Conservation (phyloP, 2,113 vertebrate species). For the Oreochromis aureus region DNA sequence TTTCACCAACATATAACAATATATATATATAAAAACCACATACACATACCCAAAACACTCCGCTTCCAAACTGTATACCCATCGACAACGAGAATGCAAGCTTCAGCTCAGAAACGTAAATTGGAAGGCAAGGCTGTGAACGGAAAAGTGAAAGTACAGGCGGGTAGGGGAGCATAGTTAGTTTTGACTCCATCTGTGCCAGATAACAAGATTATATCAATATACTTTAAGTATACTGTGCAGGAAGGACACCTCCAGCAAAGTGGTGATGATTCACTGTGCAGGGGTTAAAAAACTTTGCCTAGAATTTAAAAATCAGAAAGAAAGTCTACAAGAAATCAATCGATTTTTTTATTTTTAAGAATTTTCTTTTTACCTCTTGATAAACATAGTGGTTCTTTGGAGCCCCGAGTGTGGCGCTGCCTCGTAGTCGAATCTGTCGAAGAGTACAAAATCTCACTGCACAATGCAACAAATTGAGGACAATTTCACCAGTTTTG, state of each 20-base stretch:
- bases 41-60: conserved; percentile 56
- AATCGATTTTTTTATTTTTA: neutral
- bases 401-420: conserved; percentile 59
- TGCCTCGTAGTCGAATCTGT: conserved; percentile 61
- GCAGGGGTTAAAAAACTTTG: neutral
- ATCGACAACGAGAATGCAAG: conserved; percentile 56
- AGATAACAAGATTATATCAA: neutral
- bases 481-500: neutral
- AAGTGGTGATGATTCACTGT: neutral
- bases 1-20: neutral
- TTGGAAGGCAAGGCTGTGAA: conserved; percentile 54
- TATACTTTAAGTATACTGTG: neutral
- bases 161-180: neutral
- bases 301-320: neutral
- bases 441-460: neutral
- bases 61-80: conserved; percentile 64
- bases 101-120: conserved; percentile 60
- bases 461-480: neutral
- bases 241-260: neutral
- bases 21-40: neutral
- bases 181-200: neutral
- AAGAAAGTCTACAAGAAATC: neutral
- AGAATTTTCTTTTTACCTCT: conserved; percentile 32
- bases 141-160: neutral
- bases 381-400: conserved; percentile 68